Percentiles rank a stretch among this genome's conserved stretches.
phyloP scores from a whole-genome alignment of 1,140 invertebrate genomes.

The Leptonema lineaticorne region DNA sequence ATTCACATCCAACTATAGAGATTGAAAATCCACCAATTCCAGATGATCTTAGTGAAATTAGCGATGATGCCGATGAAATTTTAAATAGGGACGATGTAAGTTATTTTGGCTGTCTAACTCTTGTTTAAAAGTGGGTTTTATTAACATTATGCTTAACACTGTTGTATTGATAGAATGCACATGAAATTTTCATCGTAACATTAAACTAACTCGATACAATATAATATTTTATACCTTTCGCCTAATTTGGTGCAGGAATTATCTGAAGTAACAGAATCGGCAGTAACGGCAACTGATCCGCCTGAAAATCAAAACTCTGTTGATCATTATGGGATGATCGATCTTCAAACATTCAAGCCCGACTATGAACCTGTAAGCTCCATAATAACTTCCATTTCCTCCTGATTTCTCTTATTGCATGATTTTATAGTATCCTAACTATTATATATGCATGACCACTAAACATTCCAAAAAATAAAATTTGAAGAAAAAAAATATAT shows the following conservation, averaged over 20 bases:
- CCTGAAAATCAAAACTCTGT: slow-evolving; percentile 29
- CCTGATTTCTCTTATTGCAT: slow-evolving; percentile 22
- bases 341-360: slow-evolving; percentile 37
- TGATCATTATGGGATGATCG: slow-evolving; percentile 40
- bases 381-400: slow-evolving; percentile 15
- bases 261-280: slow-evolving; percentile 39
- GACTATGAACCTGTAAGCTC: slow-evolving; percentile 41
- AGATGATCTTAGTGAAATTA: slow-evolving; percentile 82
- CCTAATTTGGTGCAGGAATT: slow-evolving; percentile 41
- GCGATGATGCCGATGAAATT: slow-evolving; percentile 84
- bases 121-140: slow-evolving; percentile 12
- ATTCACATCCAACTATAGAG: slow-evolving; percentile 54
- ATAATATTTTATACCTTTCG: slow-evolving; percentile 30
- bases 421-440: neutral
- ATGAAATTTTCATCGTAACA: slow-evolving; percentile 9
- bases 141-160: slow-evolving; percentile 6
- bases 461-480: neutral
- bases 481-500: too few relatives aligned
- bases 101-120: slow-evolving; percentile 19
- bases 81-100: slow-evolving; percentile 73
- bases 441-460: slow-evolving; percentile 9
- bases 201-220: slow-evolving; percentile 13
- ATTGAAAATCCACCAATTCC: slow-evolving; percentile 59
- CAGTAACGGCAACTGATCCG: slow-evolving; percentile 23
- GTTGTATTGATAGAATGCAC: neutral